Base-by-base conservation (phyloP, 2,797 vertebrate species). In the Momotus momota region DNA sequence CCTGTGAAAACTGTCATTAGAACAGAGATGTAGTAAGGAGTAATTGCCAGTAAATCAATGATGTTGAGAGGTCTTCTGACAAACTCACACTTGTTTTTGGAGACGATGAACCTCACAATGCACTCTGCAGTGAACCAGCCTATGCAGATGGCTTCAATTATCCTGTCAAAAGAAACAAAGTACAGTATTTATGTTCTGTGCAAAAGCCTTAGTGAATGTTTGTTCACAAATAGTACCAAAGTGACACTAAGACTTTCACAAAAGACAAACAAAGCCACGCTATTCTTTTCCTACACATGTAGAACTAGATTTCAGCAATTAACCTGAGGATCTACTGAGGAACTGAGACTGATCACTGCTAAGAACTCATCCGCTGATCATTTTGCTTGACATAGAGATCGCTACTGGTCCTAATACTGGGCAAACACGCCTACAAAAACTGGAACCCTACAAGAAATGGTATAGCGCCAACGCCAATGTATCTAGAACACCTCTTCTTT, bases 41-140 rank as follows among this genome's bases (percentile, higher is more conserved):
- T 99, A 96, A 99, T 99, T 78, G 99, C 99, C 96, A 99, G 98
- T 94, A 99, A 98, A 95, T 99, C 99, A 65, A 99, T 99, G 98
- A 99, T 98, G 98, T 99, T 99, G 94, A 99, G 98, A 52, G 99
- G 99, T 96, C 98, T 98, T 80, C 99, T 99, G 95, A 99, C 98
- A 98, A 99, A 99, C 88, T 99, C 98, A 97, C 99, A 99, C 98
- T 99, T 99, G 98, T 99, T 98, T 97, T 98, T 98, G 94, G 99
- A 99, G 95, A 99, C 98, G 95, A 99, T 98, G 98, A 99, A 99
- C 95, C 99, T 99, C 96, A 99, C 98, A 67, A 99, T 98, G 98
- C 99, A 99, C 97, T 99, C 99, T 18, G 99, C 99, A 41, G 99
- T 99, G 97, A 99, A 99, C 99, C 99, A 99, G 95, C 99, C 99